Conservation (phyloP, 2,113 vertebrate genomes). For the Grallaria varia region DNA sequence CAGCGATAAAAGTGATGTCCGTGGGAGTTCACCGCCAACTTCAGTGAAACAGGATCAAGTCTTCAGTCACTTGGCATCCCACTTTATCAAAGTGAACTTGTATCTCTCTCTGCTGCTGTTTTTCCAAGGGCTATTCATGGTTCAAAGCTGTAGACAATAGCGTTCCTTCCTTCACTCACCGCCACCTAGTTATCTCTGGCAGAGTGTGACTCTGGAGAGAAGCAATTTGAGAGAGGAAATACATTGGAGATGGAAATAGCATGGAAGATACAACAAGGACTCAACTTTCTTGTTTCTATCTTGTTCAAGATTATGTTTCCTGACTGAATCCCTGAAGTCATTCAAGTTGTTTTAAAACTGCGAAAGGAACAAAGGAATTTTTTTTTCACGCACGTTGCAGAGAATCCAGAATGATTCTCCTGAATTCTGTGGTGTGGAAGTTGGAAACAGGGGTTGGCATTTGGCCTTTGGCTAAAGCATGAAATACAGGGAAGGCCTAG, state of each 20-base stretch:
- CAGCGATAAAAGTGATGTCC: not conserved
- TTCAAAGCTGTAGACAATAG: constrained; percentile 50
- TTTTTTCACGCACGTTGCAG: not conserved
- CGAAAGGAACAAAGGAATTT: not conserved
- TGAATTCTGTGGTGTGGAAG: not conserved
- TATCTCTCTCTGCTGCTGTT: constrained; percentile 43
- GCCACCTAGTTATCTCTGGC: constrained; percentile 64
- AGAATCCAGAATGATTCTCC: not conserved
- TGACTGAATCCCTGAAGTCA: not conserved
- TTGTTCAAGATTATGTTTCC: constrained; percentile 18
- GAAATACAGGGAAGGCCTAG: not conserved
- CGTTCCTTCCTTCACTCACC: constrained; percentile 56
- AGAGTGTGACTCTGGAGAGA: constrained; percentile 57
- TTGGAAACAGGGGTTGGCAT: not conserved
- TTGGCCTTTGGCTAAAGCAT: not conserved
- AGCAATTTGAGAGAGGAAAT: constrained; percentile 61
- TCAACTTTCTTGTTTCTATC: constrained; percentile 39
- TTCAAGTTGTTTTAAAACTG: not conserved
- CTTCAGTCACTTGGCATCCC: constrained; percentile 35
- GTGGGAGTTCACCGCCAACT: not conserved
- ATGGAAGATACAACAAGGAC: constrained; percentile 37
- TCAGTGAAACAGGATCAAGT: constrained; percentile 23
- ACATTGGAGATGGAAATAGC: constrained; percentile 52
- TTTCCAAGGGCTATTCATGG: constrained; percentile 64
- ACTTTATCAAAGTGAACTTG: constrained; percentile 44